Conservation (phyloP, 2,888 invertebrate species). For the Bruchidius siliquastri region DNA sequence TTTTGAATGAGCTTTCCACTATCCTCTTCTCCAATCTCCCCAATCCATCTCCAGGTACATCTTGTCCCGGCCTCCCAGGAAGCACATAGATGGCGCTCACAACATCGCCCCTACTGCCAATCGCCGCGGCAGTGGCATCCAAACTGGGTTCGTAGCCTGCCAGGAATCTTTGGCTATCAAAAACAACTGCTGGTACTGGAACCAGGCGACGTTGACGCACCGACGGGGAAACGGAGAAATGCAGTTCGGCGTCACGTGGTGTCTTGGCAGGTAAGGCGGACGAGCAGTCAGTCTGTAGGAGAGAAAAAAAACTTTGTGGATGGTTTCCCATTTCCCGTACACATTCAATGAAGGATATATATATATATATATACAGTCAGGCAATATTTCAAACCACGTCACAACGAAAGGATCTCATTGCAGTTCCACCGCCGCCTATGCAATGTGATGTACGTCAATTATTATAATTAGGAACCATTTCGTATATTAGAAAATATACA, state of each 20-base stretch:
- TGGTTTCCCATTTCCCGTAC: no score
- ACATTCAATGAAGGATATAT: no score
- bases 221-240: slow-evolving; percentile 77
- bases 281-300: slow-evolving; percentile 72
- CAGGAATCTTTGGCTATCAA: slow-evolving; percentile 63
- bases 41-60: slow-evolving; percentile 74
- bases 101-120: slow-evolving; percentile 66
- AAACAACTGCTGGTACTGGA: slow-evolving; percentile 79
- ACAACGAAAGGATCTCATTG: no score
- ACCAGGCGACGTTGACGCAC: slow-evolving; percentile 74
- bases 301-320: neutral
- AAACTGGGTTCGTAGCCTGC: slow-evolving; percentile 81
- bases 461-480: no score
- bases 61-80: slow-evolving; percentile 80
- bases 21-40: slow-evolving; percentile 69
- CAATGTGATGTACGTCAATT: no score
- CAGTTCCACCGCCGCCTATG: no score
- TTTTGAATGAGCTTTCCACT: slow-evolving; percentile 60
- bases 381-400: no score
- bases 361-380: no score
- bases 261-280: slow-evolving; percentile 58
- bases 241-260: slow-evolving; percentile 80
- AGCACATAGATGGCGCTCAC: slow-evolving; percentile 77
- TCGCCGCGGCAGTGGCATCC: slow-evolving; percentile 77
- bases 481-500: no score